Base-by-base conservation (phyloP, 2,797 vertebrate genomes). In the Thripadectes ignobilis region DNA sequence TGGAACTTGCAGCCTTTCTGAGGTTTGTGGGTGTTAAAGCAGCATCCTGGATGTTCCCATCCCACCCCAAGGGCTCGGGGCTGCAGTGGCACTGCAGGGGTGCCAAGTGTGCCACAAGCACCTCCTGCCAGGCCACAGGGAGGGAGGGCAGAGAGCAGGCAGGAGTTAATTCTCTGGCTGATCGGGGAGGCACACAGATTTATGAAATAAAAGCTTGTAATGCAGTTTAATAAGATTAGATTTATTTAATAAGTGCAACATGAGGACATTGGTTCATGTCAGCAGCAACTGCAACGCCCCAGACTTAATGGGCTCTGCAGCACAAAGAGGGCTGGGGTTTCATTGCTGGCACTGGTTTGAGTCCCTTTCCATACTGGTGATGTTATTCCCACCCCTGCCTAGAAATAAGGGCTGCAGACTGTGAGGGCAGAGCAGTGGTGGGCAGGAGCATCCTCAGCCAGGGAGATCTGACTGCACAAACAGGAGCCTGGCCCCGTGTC, bases 141-240 rank as follows among this genome's bases (percentile, higher is more conserved):
- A 78, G 57, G 38, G 58, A 52, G 84, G 48, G 59, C 77, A 20
- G 16, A 23, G 68, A 3, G 63, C 66, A 49, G 39, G 67, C 72
- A 85, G 65, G 93, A 97, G 93, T 93, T 95, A 94, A 96, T 62
- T 91, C 65, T 48, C 78, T 29, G 71, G 29, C 51, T 30, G 81
- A 54, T 74, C 84, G 43, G 78, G 18, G 48, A 80, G 81, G 48
- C 58, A 77, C 61, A 22, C 4, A 79, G 86, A 76, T 78, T 85
- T 88, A 91, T 88, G 81, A 85, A 97, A 94, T 93, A 72, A 88
- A 83, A 94, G 84, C 93, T 94, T 77, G 84, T 94, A 91, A 85
- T 92, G 89, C 62, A 83, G 43, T 69, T 96, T 95, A 96, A 96
- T 91, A 15, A 94, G 91, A 96, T 96, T 96, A 94, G 79, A 85